A percentile compares a stretch with the other conserved stretches of the same genome.
These are phyloP conservation scores for Rhynchopsitta pachyrhyncha DNA, from an alignment of 2,113 vertebrate species.

Conservation along the genomic window DNA sequence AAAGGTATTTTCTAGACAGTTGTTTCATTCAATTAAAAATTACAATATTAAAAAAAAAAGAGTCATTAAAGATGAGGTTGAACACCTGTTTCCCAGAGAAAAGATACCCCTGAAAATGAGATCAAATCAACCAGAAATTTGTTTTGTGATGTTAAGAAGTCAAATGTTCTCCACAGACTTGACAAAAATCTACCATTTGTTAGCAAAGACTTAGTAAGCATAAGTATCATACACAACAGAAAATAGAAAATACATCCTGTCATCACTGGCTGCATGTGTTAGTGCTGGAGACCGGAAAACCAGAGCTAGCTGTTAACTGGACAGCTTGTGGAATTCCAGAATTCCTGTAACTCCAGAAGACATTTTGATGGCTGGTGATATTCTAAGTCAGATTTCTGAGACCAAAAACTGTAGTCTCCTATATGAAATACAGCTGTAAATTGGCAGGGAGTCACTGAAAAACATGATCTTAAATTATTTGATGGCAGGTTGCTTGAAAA, in stretches of 20 bases:
- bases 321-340: neutral
- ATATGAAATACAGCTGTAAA: neutral
- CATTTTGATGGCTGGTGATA: neutral
- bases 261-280: neutral
- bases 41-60: neutral
- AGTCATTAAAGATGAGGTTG: neutral
- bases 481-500: neutral
- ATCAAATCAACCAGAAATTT: neutral
- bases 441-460: neutral
- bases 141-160: neutral
- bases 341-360: neutral
- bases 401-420: neutral
- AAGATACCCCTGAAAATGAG: neutral
- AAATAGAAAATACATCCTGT: neutral
- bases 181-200: neutral
- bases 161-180: neutral
- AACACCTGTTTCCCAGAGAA: neutral
- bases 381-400: neutral
- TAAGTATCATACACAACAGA: neutral
- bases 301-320: neutral
- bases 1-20: neutral
- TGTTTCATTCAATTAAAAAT: neutral
- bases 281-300: neutral
- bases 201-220: neutral
- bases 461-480: neutral